Base-by-base conservation (phyloP, 92 coral and sea anemone genomes). In the Heteractis magnifica region DNA sequence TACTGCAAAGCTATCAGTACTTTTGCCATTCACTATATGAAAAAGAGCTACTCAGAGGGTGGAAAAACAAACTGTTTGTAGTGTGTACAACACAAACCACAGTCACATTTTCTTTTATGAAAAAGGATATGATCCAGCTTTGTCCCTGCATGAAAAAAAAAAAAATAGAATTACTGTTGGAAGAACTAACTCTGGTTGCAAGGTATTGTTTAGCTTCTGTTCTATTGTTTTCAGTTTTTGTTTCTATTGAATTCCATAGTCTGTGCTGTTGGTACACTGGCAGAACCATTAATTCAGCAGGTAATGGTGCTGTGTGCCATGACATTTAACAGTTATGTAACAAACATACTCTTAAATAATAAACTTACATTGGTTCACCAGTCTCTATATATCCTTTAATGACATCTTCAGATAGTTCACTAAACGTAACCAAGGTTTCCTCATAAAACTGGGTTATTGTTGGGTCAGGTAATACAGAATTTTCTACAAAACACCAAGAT, bases 81-180 rank as follows among this genome's bases (percentile, higher is more conserved):
- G 21, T 48, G 26, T 34, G 23, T 20, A 21, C 20, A 7, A 14
- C 15, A 12, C 8, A 68, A 23, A 5, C 4, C 48, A 68, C 15
- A 8, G 14, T 68, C 23, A 68, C 1, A 8, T 8, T 53, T 53
- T 68, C 48, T 19, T 15, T 52, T 19, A 20, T 53, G 60, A 15
- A 18, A 84, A 92, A 95, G 98, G 98, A 95, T 95, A 95, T 86
- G 98, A 90, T 56, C 99, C 99, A 53, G 99, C 98, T 64, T 96
- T 96, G 94, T 92, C 99, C 93, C 99, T 95, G 56, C 51, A 82
- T 68, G 75, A 71, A 51, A 49, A 78, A 86, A 56, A 83, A 59
- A 65, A 73, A 13, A 64, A 71, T 3, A 44, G 15, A 48, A 8
- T 48, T 15, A 49, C 5, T 51, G 41, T 13, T 4, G 10, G 10